Percentiles rank a stretch among this genome's conserved stretches.
Conservation (phyloP, 2,797 vertebrate species). For the Eidolon dupreanum region DNA sequence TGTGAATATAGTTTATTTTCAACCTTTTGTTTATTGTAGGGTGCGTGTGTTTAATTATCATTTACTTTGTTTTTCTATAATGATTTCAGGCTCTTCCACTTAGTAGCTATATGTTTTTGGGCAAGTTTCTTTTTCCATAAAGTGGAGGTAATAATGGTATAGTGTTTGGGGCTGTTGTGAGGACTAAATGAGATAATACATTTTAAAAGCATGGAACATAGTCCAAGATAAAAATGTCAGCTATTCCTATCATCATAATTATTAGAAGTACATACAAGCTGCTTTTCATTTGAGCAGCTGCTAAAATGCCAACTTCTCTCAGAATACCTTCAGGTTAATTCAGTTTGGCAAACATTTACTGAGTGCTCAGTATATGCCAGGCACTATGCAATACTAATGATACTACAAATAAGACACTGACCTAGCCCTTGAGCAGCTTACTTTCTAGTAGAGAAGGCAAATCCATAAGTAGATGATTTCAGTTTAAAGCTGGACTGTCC, state of each 20-base stretch:
- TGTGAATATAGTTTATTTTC: slow-evolving; percentile 7
- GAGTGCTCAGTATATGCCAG: background rate
- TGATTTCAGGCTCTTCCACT: background rate
- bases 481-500: background rate
- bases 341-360: background rate
- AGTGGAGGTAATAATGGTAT: background rate
- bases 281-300: background rate
- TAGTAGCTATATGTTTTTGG: background rate
- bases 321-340: background rate
- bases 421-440: background rate
- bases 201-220: background rate
- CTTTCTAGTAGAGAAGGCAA: background rate
- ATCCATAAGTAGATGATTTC: background rate
- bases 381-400: background rate
- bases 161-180: background rate
- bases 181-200: background rate
- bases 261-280: background rate
- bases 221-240: background rate
- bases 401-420: background rate
- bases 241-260: background rate
- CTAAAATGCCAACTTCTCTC: background rate
- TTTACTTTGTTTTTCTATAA: background rate
- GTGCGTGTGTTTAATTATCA: background rate
- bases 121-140: background rate
- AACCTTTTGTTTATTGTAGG: background rate